Conservation (phyloP, 2,888 invertebrate species). For the Ligdia adustata region DNA sequence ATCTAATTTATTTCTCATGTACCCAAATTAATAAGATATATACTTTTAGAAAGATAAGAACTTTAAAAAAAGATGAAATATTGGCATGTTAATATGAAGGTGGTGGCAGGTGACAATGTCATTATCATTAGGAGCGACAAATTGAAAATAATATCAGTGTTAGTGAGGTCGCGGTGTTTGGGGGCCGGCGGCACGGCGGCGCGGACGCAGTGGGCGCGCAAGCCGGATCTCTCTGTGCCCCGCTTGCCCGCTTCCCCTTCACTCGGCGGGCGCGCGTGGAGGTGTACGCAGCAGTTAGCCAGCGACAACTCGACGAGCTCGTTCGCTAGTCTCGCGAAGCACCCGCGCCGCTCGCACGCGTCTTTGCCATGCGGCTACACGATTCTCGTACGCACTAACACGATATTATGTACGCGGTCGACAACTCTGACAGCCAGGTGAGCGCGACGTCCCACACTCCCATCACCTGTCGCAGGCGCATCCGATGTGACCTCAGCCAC, state of each 20-base stretch:
- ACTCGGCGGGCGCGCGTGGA: slow-evolving; percentile 71
- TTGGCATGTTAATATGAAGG: no score
- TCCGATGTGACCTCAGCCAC: slow-evolving; percentile 39
- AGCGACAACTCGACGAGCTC: slow-evolving; percentile 30
- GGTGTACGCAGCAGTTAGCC: slow-evolving; percentile 56
- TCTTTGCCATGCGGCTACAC: slow-evolving; percentile 67
- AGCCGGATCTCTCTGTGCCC: slow-evolving; percentile 81
- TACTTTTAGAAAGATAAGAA: no score
- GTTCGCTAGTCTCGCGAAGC: slow-evolving; percentile 72
- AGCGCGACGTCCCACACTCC: slow-evolving; percentile 61
- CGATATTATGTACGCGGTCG: slow-evolving; percentile 80
- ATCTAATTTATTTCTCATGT: no score
- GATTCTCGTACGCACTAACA: slow-evolving; percentile 60
- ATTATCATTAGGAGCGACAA: slow-evolving; percentile 14
- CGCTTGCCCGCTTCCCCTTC: slow-evolving; percentile 83
- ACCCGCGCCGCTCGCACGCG: slow-evolving; percentile 66
- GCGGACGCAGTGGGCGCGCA: slow-evolving; percentile 77
- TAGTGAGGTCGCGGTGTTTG: slow-evolving; percentile 71
- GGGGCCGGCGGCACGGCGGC: slow-evolving; percentile 54
- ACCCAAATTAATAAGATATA: no score
- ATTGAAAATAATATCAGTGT: slow-evolving; percentile 50
- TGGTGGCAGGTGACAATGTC: neutral
- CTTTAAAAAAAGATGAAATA: no score
- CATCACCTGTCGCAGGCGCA: slow-evolving; percentile 36
- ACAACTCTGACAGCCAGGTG: slow-evolving; percentile 81